These are phyloP conservation scores for Dendrolimus houi DNA, from an alignment of 2,888 invertebrate genomes.

Conservation along the genomic window DNA sequence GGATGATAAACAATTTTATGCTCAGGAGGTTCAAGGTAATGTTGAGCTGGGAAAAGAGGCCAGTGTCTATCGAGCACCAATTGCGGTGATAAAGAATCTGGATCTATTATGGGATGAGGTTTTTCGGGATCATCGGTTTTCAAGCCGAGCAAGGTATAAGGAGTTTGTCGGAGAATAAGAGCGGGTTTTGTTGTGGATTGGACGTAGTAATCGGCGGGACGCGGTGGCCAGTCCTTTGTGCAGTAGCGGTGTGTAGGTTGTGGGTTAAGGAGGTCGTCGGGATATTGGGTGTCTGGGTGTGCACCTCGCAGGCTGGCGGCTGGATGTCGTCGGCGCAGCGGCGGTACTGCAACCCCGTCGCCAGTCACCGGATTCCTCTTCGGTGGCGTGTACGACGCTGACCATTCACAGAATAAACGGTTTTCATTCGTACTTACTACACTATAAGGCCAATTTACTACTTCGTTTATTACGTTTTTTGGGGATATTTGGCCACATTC, in stretches of 20 bases:
- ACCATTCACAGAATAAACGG: constrained; percentile 67
- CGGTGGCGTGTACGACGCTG: constrained; percentile 68
- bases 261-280: constrained; percentile 43
- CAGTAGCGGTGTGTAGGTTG: constrained; percentile 60
- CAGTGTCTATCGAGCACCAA: constrained; percentile 54
- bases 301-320: constrained; percentile 70
- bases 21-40: constrained; percentile 54
- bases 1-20: constrained; percentile 52
- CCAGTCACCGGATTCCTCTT: constrained; percentile 80
- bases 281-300: constrained; percentile 40
- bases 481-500: no score
- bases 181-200: constrained; percentile 49
- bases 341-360: constrained; percentile 75
- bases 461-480: no score
- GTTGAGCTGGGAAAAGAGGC: constrained; percentile 67
- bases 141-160: constrained; percentile 61
- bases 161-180: constrained; percentile 37
- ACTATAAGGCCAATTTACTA: constrained; percentile 1
- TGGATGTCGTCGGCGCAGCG: constrained; percentile 66
- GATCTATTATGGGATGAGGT: constrained; percentile 47
- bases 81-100: constrained; percentile 56
- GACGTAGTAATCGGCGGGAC: constrained; percentile 61
- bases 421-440: constrained; percentile 51
- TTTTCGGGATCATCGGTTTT: constrained; percentile 50
- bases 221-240: constrained; percentile 57